A percentile compares a stretch with the other conserved stretches of the same genome.
Conservation (phyloP, 2,888 invertebrate genomes). For the Hirtodrosophila histrioides region DNA sequence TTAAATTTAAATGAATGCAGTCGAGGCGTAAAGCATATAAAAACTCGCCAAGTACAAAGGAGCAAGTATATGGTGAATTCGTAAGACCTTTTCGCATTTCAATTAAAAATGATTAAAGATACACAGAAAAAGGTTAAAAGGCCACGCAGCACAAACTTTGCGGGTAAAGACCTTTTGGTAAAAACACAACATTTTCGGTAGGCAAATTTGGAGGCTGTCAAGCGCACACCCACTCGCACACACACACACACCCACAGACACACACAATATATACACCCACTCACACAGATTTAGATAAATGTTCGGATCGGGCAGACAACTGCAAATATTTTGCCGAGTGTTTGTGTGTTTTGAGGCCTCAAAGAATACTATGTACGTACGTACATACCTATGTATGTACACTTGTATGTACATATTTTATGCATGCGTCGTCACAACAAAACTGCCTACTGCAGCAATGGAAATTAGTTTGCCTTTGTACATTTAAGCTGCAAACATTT, state of each 20-base stretch:
- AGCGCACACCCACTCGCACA: slow-evolving; percentile 23
- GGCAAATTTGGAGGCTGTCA: slow-evolving; percentile 39
- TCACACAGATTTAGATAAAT: slow-evolving; percentile 8
- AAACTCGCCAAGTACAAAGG: slow-evolving; percentile 3
- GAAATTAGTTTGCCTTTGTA: slow-evolving; percentile 62
- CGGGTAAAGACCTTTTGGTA: slow-evolving; percentile 60
- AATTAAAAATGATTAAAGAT: slow-evolving; percentile 75
- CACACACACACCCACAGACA: slow-evolving; percentile 9
- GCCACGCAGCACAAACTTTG: slow-evolving; percentile 69
- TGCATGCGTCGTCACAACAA: slow-evolving; percentile 63
- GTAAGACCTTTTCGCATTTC: slow-evolving; percentile 55
- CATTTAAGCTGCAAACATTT: slow-evolving; percentile 48
- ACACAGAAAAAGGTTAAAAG: slow-evolving; percentile 65
- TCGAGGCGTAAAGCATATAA: slow-evolving; percentile 18
- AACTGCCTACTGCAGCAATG: slow-evolving; percentile 49
- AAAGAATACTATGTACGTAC: slow-evolving; percentile 7
- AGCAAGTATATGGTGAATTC: slow-evolving; percentile 12
- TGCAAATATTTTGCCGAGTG: slow-evolving; percentile 8
- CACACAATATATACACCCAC: slow-evolving; percentile 17
- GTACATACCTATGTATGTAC: not conserved
- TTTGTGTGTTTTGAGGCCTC: slow-evolving; percentile 10
- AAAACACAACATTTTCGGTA: slow-evolving; percentile 28
- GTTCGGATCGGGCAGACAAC: slow-evolving; percentile 17
- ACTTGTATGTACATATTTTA: slow-evolving; percentile 54
- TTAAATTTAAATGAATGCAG: not conserved